A percentile compares a stretch with the other conserved stretches of the same genome.
Conservation (phyloP, 1,140 invertebrate genomes). For the Papilio glaucus region DNA sequence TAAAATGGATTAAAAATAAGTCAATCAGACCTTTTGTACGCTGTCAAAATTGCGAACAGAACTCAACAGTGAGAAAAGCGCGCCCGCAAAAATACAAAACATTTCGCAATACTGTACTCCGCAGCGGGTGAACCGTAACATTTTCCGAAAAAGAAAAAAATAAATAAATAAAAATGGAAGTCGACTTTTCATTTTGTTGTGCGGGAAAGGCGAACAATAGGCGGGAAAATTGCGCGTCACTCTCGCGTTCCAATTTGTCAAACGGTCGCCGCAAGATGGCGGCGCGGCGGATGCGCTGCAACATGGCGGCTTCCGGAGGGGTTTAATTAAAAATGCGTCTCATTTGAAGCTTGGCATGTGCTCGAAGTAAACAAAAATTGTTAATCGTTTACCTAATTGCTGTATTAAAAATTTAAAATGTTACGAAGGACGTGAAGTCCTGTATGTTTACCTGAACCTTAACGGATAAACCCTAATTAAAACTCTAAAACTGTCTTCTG, state of each 20-base stretch:
- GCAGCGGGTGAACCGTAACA: conserved; percentile 62
- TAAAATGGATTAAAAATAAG: conserved; percentile 40
- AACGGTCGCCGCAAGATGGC: conserved; percentile 80
- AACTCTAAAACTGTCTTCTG: too few species aligned
- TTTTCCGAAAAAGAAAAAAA: conserved; percentile 72
- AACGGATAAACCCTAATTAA: too few species aligned
- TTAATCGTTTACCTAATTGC: conserved; percentile 53
- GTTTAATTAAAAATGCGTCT: conserved; percentile 83
- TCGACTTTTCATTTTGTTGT: conserved; percentile 82
- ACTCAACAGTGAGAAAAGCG: conserved; percentile 70
- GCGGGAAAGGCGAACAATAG: conserved; percentile 80
- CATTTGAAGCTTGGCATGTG: conserved; percentile 66
- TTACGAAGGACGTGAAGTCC: neutral
- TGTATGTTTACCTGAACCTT: too few species aligned
- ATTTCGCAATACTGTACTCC: conserved; percentile 59
- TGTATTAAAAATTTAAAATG: neutral
- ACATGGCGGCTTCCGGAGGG: conserved; percentile 76
- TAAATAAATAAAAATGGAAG: conserved; percentile 73
- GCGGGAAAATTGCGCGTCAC: conserved; percentile 82
- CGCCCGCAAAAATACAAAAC: conserved; percentile 64
- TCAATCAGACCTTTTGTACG: conserved; percentile 36
- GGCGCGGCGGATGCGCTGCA: conserved; percentile 68
- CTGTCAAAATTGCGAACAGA: conserved; percentile 64
- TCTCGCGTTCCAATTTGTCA: conserved; percentile 82
- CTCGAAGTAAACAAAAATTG: conserved; percentile 58